Conservation (phyloP, 1,140 invertebrate species). For the Chironomus tepperi region DNA sequence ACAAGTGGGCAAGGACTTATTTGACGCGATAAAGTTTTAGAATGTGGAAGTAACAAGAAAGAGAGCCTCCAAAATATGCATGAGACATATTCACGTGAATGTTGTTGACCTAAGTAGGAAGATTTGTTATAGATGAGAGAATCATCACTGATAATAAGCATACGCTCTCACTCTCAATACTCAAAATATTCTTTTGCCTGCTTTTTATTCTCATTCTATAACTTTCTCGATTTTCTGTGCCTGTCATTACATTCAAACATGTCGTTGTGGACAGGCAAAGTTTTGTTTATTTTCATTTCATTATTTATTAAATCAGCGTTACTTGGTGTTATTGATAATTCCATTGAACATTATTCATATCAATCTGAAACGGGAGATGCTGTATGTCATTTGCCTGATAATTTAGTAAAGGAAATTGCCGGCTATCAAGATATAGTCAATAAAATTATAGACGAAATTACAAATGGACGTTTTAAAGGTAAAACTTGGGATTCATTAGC, state of each 20-base stretch:
- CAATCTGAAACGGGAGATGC: slow-evolving; percentile 11
- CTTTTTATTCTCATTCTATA: no score
- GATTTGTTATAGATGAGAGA: slow-evolving; percentile 6
- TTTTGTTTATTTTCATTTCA: not conserved
- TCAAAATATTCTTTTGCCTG: no score
- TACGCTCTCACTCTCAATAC: no score
- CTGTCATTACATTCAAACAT: not conserved
- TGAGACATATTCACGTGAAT: not conserved
- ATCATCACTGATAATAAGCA: not conserved
- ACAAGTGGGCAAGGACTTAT: no score
- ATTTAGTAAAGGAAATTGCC: slow-evolving; percentile 47
- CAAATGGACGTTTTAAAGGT: slow-evolving; percentile 48
- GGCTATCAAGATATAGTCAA: slow-evolving; percentile 48
- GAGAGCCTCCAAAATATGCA: no score
- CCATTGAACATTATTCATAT: not conserved
- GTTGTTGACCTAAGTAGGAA: not conserved
- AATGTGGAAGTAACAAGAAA: no score
- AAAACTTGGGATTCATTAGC: slow-evolving; percentile 52
- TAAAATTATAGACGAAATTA: slow-evolving; percentile 48
- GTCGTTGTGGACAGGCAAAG: not conserved
- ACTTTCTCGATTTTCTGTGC: not conserved
- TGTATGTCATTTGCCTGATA: slow-evolving; percentile 38
- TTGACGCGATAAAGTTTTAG: no score
- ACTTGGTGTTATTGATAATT: not conserved
- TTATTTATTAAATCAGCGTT: not conserved